Percentiles rank a stretch among this genome's conserved stretches.
These are phyloP conservation scores for Telmatherina bonti DNA, from an alignment of 2,797 vertebrate genomes.

Conservation along the genomic window DNA sequence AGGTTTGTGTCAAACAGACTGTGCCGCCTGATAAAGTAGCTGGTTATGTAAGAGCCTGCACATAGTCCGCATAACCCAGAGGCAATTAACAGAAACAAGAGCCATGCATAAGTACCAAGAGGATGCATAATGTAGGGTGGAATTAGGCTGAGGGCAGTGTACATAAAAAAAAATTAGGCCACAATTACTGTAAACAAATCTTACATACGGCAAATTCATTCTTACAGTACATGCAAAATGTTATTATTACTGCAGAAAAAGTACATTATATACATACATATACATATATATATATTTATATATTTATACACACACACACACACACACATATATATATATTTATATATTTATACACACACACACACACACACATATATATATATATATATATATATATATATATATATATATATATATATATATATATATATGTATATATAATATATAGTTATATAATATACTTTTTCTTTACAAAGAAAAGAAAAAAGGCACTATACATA, in stretches of 20 bases:
- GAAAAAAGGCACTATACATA: too few species aligned
- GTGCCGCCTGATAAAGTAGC: constrained; percentile 14
- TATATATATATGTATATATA: too few species aligned
- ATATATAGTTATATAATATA: too few species aligned
- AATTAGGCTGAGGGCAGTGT: constrained; percentile 5
- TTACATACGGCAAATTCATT: not conserved
- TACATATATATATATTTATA: too few species aligned
- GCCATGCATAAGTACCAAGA: constrained; percentile 28
- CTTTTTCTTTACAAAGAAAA: too few species aligned
- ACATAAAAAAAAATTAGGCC: not conserved
- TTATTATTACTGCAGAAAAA: constrained; percentile 10
- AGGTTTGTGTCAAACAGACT: constrained; percentile 22
- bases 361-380: too few species aligned
- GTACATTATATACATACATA: not conserved
- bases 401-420: too few species aligned
- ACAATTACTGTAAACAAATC: not conserved
- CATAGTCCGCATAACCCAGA: constrained; percentile 22
- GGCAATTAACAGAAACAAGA: constrained; percentile 54
- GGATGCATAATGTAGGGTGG: constrained; percentile 7
- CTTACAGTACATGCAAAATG: not conserved
- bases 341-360: too few species aligned
- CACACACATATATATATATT: too few species aligned
- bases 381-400: too few species aligned
- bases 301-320: too few species aligned
- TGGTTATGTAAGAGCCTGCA: constrained; percentile 11